Conservation (phyloP, 2,797 vertebrate species). For the Pygocentrus nattereri region DNA sequence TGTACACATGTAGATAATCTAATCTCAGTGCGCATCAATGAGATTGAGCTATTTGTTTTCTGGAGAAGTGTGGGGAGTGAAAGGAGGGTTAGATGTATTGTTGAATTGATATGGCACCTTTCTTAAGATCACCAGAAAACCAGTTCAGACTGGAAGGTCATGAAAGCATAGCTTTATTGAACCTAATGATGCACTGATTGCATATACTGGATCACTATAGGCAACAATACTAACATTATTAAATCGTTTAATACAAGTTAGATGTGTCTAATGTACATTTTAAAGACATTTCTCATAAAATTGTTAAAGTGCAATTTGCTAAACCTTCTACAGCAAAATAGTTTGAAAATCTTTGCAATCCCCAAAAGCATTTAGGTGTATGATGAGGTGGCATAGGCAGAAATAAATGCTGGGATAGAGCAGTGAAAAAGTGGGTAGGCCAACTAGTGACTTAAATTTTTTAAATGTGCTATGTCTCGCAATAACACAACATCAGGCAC, state of each 20-base stretch:
- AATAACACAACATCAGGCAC: too few species aligned
- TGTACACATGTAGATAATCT: not conserved
- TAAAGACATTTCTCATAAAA: too few species aligned
- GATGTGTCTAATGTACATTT: not conserved
- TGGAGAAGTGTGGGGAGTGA: not conserved
- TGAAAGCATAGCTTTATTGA: not conserved
- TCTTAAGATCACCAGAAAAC: conserved; percentile 1
- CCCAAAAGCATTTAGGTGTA: too few species aligned
- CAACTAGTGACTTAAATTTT: too few species aligned
- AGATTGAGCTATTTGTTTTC: not conserved
- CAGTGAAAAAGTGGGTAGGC: too few species aligned
- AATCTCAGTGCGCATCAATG: not conserved
- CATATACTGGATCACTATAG: not conserved
- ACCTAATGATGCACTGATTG: not conserved
- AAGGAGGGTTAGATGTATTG: not conserved
- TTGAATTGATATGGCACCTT: conserved; percentile 5
- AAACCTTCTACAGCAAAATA: too few species aligned
- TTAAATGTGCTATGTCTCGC: too few species aligned
- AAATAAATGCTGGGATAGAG: too few species aligned
- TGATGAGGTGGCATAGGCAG: too few species aligned
- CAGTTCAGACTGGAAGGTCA: not conserved
- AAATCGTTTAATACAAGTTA: not conserved
- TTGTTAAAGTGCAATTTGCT: too few species aligned
- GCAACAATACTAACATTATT: not conserved
- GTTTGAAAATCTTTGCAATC: too few species aligned